Conservation (phyloP, 2,113 vertebrate species). For the Cairina moschata region DNA sequence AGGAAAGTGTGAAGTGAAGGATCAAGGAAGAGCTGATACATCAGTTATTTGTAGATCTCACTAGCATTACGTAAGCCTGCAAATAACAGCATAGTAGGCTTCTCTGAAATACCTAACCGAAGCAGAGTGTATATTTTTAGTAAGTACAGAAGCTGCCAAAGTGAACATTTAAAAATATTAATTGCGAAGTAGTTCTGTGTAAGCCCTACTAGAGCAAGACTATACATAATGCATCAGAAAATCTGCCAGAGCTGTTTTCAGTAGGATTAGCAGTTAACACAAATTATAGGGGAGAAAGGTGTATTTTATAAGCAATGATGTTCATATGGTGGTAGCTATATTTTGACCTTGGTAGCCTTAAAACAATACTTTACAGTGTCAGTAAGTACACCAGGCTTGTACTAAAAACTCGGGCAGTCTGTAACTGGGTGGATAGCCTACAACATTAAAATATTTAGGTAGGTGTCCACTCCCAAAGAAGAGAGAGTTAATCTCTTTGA, state of each 20-base stretch:
- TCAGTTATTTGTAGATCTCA: not conserved
- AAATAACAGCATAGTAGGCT: not conserved
- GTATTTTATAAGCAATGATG: not conserved
- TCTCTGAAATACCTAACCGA: not conserved
- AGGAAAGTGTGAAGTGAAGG: not conserved
- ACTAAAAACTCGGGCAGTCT: not conserved
- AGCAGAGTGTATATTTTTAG: not conserved
- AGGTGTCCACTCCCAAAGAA: not conserved
- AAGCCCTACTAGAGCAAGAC: not conserved
- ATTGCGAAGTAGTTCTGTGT: not conserved
- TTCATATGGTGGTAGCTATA: not conserved
- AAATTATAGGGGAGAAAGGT: not conserved
- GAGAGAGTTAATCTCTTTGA: not conserved
- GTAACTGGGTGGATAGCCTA: not conserved
- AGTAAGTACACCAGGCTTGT: not conserved
- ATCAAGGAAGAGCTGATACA: not conserved
- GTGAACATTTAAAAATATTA: not conserved
- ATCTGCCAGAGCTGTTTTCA: not conserved
- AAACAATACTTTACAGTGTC: not conserved
- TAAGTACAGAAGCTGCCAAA: not conserved
- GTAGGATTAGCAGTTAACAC: not conserved
- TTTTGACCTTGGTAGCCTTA: not conserved
- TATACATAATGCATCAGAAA: not conserved
- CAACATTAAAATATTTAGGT: not conserved
- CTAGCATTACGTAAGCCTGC: not conserved